Evolutionary conservation across 2,888 invertebrate genomes (phyloP), one percentile per base, ranked within the genome.

Genomic region (Linyphia triangularis): DNA sequence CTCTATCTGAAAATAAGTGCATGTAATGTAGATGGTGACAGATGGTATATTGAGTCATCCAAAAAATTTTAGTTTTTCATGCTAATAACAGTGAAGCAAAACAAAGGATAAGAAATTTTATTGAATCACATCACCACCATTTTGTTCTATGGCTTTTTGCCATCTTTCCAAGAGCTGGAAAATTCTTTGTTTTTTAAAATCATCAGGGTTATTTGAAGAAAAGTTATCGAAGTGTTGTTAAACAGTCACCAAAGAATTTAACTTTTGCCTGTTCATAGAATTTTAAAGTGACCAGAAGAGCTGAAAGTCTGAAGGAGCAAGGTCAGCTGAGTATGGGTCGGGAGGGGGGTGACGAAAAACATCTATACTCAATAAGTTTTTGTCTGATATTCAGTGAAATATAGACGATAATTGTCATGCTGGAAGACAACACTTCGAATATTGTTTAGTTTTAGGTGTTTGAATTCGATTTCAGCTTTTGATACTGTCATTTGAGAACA

Each of bases 281-380:
- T 51, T 73, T 73, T 73, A 9, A 57, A 51, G 16, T 73, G 28
- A 28, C 10, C n/a, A 6, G 30, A 72, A 72, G 26, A 72, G 26
- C 0, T 0, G 10, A 7, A 24, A 72, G 26, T 43, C 59, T 59
- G 22, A 59, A 9, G 6, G 22, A 1, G 1, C 59, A 3, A 59
- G 22, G 19, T 19, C 22, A 22, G 9, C 22, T 59, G 59, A 59
- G 19, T 13, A 51, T 9, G 51, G 16, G 51, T 13, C n/a, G 16
- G 9, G 19, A 19, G 22, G 1, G 9, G 24, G 6, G n/a, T n/a
- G n/a, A n/a, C n/a, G n/a, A n/a, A n/a, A n/a, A n/a, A n/a, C n/a
- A n/a, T n/a, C n/a, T n/a, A n/a, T n/a, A n/a, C n/a, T 19, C 4
- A 16, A 19, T 9, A 16, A 16, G n/a, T 2, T 2, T 9, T 59